Base-by-base conservation (phyloP, 1,140 invertebrate species). In the Zaprionus lachaisei region DNA sequence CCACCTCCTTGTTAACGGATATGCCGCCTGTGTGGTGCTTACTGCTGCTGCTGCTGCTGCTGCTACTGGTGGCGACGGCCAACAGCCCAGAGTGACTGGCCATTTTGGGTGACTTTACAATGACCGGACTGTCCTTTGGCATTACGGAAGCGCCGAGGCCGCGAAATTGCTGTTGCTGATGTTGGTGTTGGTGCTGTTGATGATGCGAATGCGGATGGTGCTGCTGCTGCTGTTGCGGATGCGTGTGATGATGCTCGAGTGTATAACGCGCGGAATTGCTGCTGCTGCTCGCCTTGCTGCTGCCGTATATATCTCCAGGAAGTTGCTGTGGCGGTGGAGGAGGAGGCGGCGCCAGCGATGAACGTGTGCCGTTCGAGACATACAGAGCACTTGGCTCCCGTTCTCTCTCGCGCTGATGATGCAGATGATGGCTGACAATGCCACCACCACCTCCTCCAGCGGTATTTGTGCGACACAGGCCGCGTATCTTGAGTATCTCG, bases 401-500 rank as follows among this genome's bases (percentile, higher is more conserved):
- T 0, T 41, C 38, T 1, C 38, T 14, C 31, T 91, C 89, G 0
- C 83, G 76, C 47, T 81, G 77, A 66, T 89, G 58, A 92, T 94
- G 67, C 17, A 71, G 47, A 22, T 65, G 62, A 12, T 89, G 81
- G 9, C 12, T 24, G 22, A 20, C 60, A 7, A 56, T n/a, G 26
- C 57, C n/a, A 51, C 66, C 28, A 38, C 51, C 55, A 37, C 60
- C 61, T 11, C 93, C 65, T 66, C 80, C 75, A 83, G 92, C 94
- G 55, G 93, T 93, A 71, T 95, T 93, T 79, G 95, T 94, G 80
- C 95, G 91, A 94, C 96, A 97, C 5, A 97, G 91, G 11, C 96
- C 96, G 47, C 96, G 94, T 11, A 97, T 96, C 83, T 96, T 95
- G 0, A 97, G 85, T 6, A 97, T 95, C 84, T 97, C 96, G 0